Base-by-base conservation (phyloP, 2,797 vertebrate genomes). In the Spinus pinus region DNA sequence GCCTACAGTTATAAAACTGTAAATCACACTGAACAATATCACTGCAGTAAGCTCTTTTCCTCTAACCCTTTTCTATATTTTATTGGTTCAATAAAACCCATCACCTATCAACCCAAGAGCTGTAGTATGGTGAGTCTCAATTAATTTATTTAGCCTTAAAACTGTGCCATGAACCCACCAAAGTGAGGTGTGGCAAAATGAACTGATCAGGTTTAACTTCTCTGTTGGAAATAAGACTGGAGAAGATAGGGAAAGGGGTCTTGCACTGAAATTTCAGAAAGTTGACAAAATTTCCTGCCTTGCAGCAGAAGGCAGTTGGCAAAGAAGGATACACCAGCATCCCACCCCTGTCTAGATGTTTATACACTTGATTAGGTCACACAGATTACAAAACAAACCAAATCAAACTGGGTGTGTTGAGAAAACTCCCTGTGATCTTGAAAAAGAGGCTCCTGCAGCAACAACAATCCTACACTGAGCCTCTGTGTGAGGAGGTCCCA, bases 1-100 rank as follows among this genome's bases (percentile, higher is more conserved):
- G 86, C 95, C 93, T 94, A 70, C 73, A 71, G 95, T 91, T 86
- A 96, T 82, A 95, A 67, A 95, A 58, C 81, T 67, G 86, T 92
- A 96, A 96, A 95, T 95, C 94, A 92, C 61, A 66, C 35, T 69
- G 84, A 96, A 84, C 1, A 6, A 6, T n/a, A 88, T 18, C 81
- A 44, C 83, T 91, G 78, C 91, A 91, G 57, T 78, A 94, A 92
- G 67, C 67, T 4, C 3, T 70, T 92, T 92, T 56, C 88, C 71
- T 73, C 66, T 35, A 93, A 92, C 31, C 7, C 42, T 75, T 86
- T 91, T 83, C 94, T 90, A 0, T 86, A 78, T 84, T 96, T 96
- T 93, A 96, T 51, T 51, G 21, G 65, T 77, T 94, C 81, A 91
- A 75, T 91, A 96, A 97, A 95, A 73, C 62, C 72, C 81, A 94